These are phyloP conservation scores for Rhyacophila evoluta DNA, from an alignment of 2,888 invertebrate genomes.

Conservation along the genomic window DNA sequence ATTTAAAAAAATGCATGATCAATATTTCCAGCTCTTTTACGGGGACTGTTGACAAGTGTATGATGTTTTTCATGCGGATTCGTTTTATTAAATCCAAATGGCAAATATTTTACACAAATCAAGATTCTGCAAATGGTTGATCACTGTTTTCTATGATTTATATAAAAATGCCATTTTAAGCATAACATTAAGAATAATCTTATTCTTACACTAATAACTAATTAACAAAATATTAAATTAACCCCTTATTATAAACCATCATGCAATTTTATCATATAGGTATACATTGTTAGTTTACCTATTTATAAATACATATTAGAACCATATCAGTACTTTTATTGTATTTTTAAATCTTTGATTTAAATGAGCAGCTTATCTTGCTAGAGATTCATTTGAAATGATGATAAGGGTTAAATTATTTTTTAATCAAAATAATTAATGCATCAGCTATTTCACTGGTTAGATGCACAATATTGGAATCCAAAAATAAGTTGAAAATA, in stretches of 20 bases:
- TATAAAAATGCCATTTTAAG: constrained; percentile 8
- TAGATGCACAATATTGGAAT: too few relatives aligned
- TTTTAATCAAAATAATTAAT: too few relatives aligned
- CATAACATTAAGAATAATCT: constrained; percentile 14
- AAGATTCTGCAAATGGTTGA: neutral
- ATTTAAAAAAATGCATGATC: neutral
- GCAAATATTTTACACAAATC: neutral
- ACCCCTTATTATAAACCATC: neutral
- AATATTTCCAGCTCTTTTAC: neutral
- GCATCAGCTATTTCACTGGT: too few relatives aligned
- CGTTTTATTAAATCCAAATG: neutral
- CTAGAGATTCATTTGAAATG: too few relatives aligned
- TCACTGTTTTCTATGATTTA: constrained; percentile 4
- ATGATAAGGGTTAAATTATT: too few relatives aligned
- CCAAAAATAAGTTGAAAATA: too few relatives aligned
- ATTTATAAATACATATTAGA: too few relatives aligned
- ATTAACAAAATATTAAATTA: constrained; percentile 9
- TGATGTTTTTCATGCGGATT: neutral
- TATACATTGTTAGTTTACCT: too few relatives aligned
- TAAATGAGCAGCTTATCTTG: too few relatives aligned
- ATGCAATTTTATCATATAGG: too few relatives aligned
- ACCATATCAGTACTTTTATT: too few relatives aligned
- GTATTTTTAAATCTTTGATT: too few relatives aligned
- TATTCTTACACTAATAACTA: neutral
- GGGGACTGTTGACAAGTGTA: neutral